Percentiles rank a stretch among this genome's conserved stretches.
Conservation (phyloP, 2,797 vertebrate species). For the Mormyrus proboscirostris region DNA sequence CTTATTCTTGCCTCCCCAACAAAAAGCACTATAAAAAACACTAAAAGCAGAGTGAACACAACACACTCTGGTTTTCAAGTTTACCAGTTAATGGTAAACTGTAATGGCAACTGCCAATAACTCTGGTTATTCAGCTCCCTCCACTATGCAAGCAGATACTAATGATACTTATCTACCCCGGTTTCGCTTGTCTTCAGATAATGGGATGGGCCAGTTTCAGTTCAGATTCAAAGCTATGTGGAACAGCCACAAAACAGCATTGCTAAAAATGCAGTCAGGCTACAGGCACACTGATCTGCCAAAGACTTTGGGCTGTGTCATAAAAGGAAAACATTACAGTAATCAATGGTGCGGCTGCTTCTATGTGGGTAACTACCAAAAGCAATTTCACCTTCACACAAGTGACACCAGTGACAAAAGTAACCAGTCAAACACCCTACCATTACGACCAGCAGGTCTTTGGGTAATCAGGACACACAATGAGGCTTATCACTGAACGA, state of each 20-base stretch:
- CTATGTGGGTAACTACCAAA: background rate
- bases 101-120: conserved; percentile 34
- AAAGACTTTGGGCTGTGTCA: background rate
- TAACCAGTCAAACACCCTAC: conserved; percentile 7
- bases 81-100: conserved; percentile 43
- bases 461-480: background rate
- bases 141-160: conserved; percentile 23
- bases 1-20: conserved; percentile 26
- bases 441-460: background rate
- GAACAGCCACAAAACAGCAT: background rate
- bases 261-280: background rate
- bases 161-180: conserved; percentile 22
- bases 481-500: background rate
- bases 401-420: background rate
- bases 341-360: conserved; percentile 20
- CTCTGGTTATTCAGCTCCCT: conserved; percentile 26
- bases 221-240: conserved; percentile 44
- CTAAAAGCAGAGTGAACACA: conserved; percentile 33
- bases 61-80: conserved; percentile 38
- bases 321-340: background rate
- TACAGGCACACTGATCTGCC: background rate
- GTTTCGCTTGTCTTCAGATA: conserved; percentile 36
- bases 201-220: conserved; percentile 50
- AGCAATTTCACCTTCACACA: background rate
- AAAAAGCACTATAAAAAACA: conserved; percentile 22